Conservation (phyloP, 2,113 vertebrate genomes). For the Centrocercus urophasianus region DNA sequence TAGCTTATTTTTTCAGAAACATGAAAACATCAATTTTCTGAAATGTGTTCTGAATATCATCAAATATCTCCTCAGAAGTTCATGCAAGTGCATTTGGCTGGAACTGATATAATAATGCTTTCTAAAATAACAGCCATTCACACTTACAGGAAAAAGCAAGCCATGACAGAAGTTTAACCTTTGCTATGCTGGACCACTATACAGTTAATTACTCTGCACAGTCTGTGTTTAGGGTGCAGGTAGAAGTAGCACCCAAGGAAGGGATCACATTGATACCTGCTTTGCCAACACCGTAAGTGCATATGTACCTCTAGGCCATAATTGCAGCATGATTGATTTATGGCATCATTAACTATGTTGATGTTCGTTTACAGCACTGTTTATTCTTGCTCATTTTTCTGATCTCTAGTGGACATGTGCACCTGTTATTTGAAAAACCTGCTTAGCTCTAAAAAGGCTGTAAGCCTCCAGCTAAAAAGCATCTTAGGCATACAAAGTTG, state of each 20-base stretch:
- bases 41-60: background rate
- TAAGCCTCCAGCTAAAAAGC: background rate
- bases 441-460: background rate
- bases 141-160: background rate
- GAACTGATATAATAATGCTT: background rate
- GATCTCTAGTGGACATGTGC: background rate
- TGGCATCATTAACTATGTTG: accelerated
- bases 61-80: background rate
- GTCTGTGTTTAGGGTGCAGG: background rate
- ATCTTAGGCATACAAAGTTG: background rate
- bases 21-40: background rate
- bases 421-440: background rate
- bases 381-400: background rate
- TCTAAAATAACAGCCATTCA: background rate
- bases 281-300: background rate
- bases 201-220: background rate
- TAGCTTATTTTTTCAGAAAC: background rate
- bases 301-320: background rate
- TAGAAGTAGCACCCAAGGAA: background rate
- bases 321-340: background rate
- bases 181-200: background rate
- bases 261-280: background rate
- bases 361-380: background rate
- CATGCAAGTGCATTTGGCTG: background rate
- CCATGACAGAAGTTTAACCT: background rate